These are phyloP conservation scores for Doryteuthis pealeii DNA, from an alignment of 1,140 invertebrate species.

Conservation along the genomic window DNA sequence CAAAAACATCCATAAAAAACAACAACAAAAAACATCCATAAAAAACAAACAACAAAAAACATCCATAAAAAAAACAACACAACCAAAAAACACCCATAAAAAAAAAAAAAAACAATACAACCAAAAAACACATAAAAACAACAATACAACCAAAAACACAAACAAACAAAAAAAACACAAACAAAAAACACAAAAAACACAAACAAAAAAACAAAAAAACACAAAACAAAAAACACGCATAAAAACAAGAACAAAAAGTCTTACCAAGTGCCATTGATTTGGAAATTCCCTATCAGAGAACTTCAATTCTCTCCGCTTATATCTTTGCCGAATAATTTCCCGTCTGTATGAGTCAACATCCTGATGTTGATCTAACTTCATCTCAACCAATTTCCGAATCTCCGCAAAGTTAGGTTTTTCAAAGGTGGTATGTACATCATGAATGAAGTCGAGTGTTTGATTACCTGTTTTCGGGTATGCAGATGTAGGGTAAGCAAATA, in stretches of 20 bases:
- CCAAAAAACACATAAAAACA: too few species aligned
- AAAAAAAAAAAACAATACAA: too few species aligned
- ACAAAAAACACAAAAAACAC: too few species aligned
- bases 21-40: too few species aligned
- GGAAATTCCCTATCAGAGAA: conserved; percentile 49
- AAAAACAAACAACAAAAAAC: too few species aligned
- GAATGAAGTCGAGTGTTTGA: background rate
- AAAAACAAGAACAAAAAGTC: conserved; percentile 14
- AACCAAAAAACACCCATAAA: too few species aligned
- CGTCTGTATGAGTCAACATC: conserved; percentile 44
- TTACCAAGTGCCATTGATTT: conserved; percentile 56
- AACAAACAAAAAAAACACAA: too few species aligned
- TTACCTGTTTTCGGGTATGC: background rate
- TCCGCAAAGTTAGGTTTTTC: background rate
- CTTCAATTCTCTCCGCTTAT: conserved; percentile 34
- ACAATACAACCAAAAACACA: too few species aligned
- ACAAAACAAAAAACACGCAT: conserved; percentile 3
- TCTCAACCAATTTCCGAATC: conserved; percentile 22
- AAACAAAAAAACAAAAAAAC: too few species aligned
- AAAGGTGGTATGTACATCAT: background rate
- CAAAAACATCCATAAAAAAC: too few species aligned
- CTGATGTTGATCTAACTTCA: conserved; percentile 31
- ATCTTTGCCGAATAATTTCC: conserved; percentile 36
- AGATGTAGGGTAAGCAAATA: conserved; percentile 20
- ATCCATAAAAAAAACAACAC: too few species aligned